Conservation (phyloP, 2,113 vertebrate genomes). For the Falco punctatus region DNA sequence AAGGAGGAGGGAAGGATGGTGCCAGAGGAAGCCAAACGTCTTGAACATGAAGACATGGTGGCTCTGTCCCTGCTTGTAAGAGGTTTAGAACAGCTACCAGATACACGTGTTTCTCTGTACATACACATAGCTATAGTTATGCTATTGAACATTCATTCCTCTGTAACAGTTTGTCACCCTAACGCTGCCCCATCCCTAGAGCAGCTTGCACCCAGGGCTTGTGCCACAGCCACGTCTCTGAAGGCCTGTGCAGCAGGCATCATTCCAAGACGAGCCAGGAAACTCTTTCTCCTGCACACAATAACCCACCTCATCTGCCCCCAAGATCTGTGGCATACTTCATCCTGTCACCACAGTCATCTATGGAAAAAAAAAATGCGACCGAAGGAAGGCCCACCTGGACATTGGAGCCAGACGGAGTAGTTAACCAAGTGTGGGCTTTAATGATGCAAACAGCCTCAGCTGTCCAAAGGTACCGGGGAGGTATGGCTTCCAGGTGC, state of each 20-base stretch:
- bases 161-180: neutral
- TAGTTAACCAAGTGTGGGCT: neutral
- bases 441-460: neutral
- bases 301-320: neutral
- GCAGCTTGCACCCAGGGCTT: neutral
- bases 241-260: neutral
- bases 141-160: neutral
- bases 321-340: neutral
- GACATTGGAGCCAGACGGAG: neutral
- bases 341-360: neutral
- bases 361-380: neutral
- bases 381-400: neutral
- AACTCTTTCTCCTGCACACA: neutral
- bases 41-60: neutral
- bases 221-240: neutral
- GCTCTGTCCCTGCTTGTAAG: neutral
- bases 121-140: neutral
- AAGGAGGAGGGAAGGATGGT: neutral
- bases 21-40: neutral
- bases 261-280: neutral
- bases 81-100: neutral
- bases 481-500: neutral
- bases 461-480: neutral
- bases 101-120: fast-evolving
- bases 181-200: neutral